Percentiles rank a stretch among this genome's conserved stretches.
These are phyloP conservation scores for Agonum fuliginosum DNA, from an alignment of 2,888 invertebrate species.

Conservation along the genomic window DNA sequence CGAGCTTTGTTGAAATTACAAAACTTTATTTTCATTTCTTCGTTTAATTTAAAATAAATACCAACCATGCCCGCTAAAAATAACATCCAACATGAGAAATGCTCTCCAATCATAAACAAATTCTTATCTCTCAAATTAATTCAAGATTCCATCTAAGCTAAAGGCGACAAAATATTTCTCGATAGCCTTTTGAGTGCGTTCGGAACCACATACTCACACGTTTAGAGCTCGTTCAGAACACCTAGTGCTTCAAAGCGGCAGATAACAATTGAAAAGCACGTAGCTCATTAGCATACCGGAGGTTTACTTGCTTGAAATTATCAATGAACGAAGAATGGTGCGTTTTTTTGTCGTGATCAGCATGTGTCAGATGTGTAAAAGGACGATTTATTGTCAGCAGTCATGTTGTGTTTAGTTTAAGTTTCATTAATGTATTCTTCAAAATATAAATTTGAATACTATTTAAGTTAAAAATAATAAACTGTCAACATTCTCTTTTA, in stretches of 20 bases:
- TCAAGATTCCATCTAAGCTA: constrained; percentile 48
- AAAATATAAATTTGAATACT: too few species aligned
- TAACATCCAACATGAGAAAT: neutral
- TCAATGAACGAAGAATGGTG: constrained; percentile 16
- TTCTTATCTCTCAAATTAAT: constrained; percentile 43
- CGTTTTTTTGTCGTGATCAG: constrained; percentile 30
- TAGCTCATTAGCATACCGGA: constrained; percentile 47
- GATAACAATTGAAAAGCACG: constrained; percentile 50
- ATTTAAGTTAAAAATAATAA: too few species aligned
- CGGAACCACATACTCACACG: constrained; percentile 30
- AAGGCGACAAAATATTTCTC: constrained; percentile 41
- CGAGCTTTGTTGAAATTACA: too few species aligned
- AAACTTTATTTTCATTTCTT: too few species aligned
- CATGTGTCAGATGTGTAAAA: constrained; percentile 32
- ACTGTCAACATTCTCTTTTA: too few species aligned
- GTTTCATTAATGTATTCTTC: too few species aligned
- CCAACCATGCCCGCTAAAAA: too few species aligned
- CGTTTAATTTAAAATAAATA: too few species aligned
- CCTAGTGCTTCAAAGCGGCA: constrained; percentile 24
- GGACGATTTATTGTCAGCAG: constrained; percentile 38
- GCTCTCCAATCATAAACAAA: neutral
- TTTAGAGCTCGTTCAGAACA: constrained; percentile 4
- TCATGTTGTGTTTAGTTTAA: constrained; percentile 29
- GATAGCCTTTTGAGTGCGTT: constrained; percentile 28
- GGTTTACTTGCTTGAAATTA: constrained; percentile 34